These are phyloP conservation scores for Pitangus sulphuratus DNA, from an alignment of 2,797 vertebrate genomes.

Conservation along the genomic window DNA sequence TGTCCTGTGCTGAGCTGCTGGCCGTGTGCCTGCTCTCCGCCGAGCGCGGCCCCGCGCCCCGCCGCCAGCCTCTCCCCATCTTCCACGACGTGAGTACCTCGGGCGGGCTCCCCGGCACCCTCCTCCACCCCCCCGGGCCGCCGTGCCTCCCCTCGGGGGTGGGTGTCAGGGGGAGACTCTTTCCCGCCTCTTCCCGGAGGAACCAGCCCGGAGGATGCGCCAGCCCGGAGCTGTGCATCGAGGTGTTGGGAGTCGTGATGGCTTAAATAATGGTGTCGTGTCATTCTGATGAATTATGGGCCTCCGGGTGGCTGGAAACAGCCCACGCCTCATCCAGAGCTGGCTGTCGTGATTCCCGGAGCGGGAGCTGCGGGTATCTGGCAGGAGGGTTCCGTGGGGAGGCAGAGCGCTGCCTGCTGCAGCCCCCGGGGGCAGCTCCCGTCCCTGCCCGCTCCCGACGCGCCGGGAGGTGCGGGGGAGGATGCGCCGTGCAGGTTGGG, in stretches of 20 bases:
- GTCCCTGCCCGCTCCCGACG: accelerated
- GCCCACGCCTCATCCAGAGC: neutral
- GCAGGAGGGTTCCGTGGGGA: neutral
- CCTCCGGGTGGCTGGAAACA: neutral
- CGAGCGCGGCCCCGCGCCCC: constrained; percentile 78
- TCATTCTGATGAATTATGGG: neutral
- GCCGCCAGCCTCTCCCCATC: constrained; percentile 77
- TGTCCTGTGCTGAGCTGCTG: constrained; percentile 88
- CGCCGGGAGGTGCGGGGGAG: neutral
- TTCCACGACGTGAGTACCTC: constrained; percentile 82
- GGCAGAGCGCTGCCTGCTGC: neutral
- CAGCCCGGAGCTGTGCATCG: neutral
- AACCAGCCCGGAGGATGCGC: neutral
- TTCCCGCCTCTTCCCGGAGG: neutral
- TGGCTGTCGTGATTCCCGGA: neutral
- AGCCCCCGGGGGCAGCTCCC: neutral
- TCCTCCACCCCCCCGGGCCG: neutral
- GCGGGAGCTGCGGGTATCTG: neutral
- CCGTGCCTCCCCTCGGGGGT: neutral
- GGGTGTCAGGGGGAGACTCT: neutral
- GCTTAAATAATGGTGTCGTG: neutral
- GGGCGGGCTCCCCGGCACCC: neutral
- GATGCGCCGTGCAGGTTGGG: neutral
- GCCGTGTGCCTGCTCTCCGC: constrained; percentile 87
- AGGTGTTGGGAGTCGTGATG: neutral